Evolutionary conservation across 2,113 vertebrate genomes (phyloP).

Genomic region (Lipophrys pholis): DNA sequence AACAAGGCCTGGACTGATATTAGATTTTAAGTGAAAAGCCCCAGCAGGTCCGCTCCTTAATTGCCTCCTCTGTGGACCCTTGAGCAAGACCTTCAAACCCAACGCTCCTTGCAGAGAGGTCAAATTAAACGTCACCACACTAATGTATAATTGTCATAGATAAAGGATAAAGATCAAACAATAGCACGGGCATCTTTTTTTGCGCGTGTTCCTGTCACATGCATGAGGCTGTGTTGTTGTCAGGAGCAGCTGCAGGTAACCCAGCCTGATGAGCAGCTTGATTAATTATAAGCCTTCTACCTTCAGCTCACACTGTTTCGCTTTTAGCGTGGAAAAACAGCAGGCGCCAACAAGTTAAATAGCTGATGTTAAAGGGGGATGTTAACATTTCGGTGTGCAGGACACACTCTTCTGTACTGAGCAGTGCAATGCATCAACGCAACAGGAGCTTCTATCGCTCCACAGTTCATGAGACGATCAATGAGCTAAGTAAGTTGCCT

Average conservation of each 20-base stretch:
- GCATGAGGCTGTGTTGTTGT: not conserved
- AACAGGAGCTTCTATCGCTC: too few species aligned
- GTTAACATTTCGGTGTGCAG: not conserved
- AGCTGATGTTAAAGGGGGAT: not conserved
- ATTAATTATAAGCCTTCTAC: not conserved
- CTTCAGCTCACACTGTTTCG: not conserved
- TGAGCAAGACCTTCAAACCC: too few species aligned
- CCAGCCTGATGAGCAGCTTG: slow-evolving; percentile 28
- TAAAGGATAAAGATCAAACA: too few species aligned
- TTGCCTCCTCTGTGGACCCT: too few species aligned
- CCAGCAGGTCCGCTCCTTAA: too few species aligned
- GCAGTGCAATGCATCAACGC: not conserved
- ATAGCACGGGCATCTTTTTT: too few species aligned
- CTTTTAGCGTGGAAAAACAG: not conserved
- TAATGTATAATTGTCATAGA: too few species aligned
- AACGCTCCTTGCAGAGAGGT: too few species aligned
- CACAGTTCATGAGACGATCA: not conserved
- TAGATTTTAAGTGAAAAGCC: too few species aligned
- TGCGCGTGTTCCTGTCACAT: too few species aligned
- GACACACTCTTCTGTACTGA: not conserved
- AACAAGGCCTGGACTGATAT: too few species aligned
- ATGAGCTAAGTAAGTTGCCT: not conserved
- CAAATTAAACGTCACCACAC: too few species aligned
- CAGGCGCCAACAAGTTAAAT: not conserved
- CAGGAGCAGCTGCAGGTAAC: not conserved